Evolutionary conservation across 1,140 invertebrate species (phyloP), one percentile per base, ranked within the genome.

Genomic region (Maniola jurtina): DNA sequence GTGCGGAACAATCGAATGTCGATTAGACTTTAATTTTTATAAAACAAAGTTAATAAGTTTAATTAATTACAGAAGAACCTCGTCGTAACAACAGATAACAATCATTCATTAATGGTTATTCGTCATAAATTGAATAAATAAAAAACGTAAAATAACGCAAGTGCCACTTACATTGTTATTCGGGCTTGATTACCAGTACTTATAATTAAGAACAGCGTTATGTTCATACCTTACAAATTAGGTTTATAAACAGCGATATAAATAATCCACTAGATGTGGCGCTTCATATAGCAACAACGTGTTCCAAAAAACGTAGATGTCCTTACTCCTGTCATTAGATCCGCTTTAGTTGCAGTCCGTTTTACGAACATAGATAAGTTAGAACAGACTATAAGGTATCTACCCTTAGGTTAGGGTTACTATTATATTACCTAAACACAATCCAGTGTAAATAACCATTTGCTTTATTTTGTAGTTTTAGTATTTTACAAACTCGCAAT

Each of bases 51-150:
- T 35, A 52, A 61, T 52, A 40, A 61, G 13, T 34, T 10, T 25
- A 34, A 61, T 52, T 52, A 61, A 52, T 61, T 38, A 36, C 60
- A 52, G n/a, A 61, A 61, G 34, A 33, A 25, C 34, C 47, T n/a
- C 14, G 6, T 48, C 8, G 7, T 50, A 52, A 52, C 33, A 38
- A 61, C 47, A 38, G 60, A 36, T 52, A 47, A 61, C 50, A 52
- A 61, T 61, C 48, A 35, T 52, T 36, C 48, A 61, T 52, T 35
- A 60, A 48, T 61, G 33, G 5, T 48, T 48, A 48, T 48, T 15
- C 13, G 4, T 42, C 45, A 60, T 60, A 60, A 60, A 60, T 60
- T 48, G 35, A 42, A 14, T 4, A 25, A 48, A 35, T 13, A n/a
- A 45, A 45, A 45, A 45, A 5, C 10, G 1, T 11, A 13, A 45